Percentiles rank a stretch among this genome's conserved stretches.
These are phyloP conservation scores for Acanthochromis polyacanthus DNA, from an alignment of 2,113 vertebrate species.

Conservation along the genomic window DNA sequence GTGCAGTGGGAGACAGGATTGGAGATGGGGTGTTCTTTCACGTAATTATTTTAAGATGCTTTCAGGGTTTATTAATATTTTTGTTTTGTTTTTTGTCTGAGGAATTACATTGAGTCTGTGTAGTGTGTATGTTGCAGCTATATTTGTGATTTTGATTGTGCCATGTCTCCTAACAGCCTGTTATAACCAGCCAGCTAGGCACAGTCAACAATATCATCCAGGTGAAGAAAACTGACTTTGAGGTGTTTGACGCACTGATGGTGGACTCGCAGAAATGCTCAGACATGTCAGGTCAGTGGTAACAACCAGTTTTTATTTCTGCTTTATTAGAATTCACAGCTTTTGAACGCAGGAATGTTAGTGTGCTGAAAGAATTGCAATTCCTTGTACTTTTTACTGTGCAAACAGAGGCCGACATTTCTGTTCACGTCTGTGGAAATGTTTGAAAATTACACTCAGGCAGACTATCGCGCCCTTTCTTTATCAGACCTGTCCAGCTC, in stretches of 20 bases:
- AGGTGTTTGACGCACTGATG: constrained; percentile 99
- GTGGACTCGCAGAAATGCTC: constrained; percentile 98
- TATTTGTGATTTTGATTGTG: not conserved
- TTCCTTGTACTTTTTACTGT: too few species aligned
- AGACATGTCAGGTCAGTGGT: constrained; percentile 91
- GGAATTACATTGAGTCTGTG: not conserved
- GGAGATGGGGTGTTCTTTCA: not conserved
- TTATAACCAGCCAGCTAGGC: constrained; percentile 95
- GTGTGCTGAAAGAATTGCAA: too few species aligned
- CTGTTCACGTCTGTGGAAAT: not conserved
- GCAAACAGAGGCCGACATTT: too few species aligned
- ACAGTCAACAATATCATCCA: constrained; percentile 98
- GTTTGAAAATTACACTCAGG: not conserved
- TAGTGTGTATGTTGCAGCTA: not conserved
- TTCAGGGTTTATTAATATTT: too few species aligned
- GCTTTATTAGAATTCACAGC: not conserved
- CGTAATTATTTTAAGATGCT: not conserved
- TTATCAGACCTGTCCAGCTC: constrained; percentile 94
- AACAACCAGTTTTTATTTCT: not conserved
- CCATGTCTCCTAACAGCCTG: constrained; percentile 82
- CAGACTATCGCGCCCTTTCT: not conserved
- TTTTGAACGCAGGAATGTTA: not conserved
- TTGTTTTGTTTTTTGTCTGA: too few species aligned
- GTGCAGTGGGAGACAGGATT: too few species aligned
- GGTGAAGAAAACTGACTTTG: constrained; percentile 99